phyloP scores from a whole-genome alignment of 2,888 invertebrate genomes.

The Glyphotaelius pellucidus region DNA sequence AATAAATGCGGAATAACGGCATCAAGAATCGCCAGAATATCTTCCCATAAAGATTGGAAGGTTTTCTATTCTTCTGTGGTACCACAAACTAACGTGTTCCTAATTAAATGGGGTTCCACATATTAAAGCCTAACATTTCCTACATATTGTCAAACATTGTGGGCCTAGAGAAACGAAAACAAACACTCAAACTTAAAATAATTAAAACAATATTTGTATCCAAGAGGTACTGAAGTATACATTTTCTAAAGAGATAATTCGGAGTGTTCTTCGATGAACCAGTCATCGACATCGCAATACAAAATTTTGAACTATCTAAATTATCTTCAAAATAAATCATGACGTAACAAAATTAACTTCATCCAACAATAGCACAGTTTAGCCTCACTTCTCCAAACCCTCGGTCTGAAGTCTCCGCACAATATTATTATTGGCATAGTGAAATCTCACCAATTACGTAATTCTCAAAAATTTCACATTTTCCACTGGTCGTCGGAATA shows the following conservation, averaged over 20 bases:
- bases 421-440: background rate
- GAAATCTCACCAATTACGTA: background rate
- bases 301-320: slow-evolving; percentile 46
- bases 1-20: slow-evolving; percentile 33
- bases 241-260: slow-evolving; percentile 35
- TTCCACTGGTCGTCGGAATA: background rate
- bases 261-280: slow-evolving; percentile 25
- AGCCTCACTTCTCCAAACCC: background rate
- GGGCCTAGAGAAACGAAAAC: background rate
- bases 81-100: background rate
- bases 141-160: slow-evolving; percentile 27
- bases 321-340: slow-evolving; percentile 31
- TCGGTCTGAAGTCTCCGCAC: background rate
- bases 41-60: background rate
- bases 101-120: background rate
- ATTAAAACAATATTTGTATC: slow-evolving; percentile 31
- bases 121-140: slow-evolving; percentile 18
- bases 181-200: background rate
- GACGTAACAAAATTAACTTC: slow-evolving; percentile 4
- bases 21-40: background rate
- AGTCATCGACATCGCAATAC: slow-evolving; percentile 34
- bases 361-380: slow-evolving; percentile 14
- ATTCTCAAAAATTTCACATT: background rate
- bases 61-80: background rate
- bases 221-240: slow-evolving; percentile 23